Evolutionary conservation across 1,140 invertebrate genomes (phyloP), one percentile per base, ranked within the genome.

Genomic region (Drosophila lacertosa): DNA sequence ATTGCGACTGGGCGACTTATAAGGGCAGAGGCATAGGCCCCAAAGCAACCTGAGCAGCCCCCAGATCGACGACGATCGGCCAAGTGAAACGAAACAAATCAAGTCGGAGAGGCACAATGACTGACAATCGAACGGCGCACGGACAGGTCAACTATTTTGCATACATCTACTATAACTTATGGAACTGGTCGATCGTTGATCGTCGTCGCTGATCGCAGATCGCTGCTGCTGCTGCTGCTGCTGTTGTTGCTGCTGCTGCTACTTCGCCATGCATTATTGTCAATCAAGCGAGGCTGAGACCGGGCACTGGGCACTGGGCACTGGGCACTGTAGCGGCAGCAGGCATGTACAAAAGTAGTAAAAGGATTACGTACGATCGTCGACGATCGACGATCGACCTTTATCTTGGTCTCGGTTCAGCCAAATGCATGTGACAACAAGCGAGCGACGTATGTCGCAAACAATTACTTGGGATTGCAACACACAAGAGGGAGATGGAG

Each of bases 101-200:
- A 89, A 89, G 86, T 84, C 76, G 54, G 59, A 77, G 71, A 83
- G 76, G 63, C 76, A 83, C 83, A 89, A 78, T 83, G 83, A 89
- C 80, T 89, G 80, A 89, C 81, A 86, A 86, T 88, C 80, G 81
- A 81, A 86, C 77, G 77, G 74, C 73, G 73, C 77, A 81, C 71
- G 81, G 86, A 89, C 86, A 86, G 86, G 86, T 89, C 86, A 89
- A 89, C 86, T 89, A 89, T 89, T 89, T 89, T 89, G 86, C 86
- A 89, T 89, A 89, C 77, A 74, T 84, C 77, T 77, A 81, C 79
- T 82, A 83, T 82, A 82, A 82, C 79, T 82, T 82, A 82, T 82
- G 79, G 75, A 82, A 69, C 79, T 82, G 71, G 35, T 78, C 60
- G 77, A 60, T 74, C 72, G 82, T 59, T 53, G 73, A 77, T 76